phyloP scores from a whole-genome alignment of 1,140 invertebrate genomes.

The Leguminivora glycinivorella region DNA sequence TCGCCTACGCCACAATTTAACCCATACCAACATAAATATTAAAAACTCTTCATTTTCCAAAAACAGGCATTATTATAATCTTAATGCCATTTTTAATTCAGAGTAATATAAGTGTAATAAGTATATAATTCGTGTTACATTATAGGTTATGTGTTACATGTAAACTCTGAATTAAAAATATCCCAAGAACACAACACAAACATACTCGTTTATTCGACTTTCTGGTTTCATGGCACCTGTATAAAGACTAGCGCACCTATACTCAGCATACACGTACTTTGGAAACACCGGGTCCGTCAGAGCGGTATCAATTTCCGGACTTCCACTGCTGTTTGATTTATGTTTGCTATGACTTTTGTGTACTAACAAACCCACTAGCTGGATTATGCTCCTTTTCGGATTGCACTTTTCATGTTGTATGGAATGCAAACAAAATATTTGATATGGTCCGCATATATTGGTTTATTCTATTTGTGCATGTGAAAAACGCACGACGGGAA shows the following conservation, averaged over 20 bases:
- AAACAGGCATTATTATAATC: too few relatives aligned
- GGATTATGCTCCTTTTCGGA: constrained; percentile 30
- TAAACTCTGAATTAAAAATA: background rate
- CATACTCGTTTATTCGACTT: background rate
- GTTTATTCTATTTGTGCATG: background rate
- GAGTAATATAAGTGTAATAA: too few relatives aligned
- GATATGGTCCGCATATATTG: background rate
- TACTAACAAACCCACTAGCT: constrained; percentile 36
- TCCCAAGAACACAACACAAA: background rate
- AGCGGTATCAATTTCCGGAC: constrained; percentile 64
- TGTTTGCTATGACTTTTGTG: constrained; percentile 51
- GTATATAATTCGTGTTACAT: too few relatives aligned
- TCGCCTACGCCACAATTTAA: too few relatives aligned
- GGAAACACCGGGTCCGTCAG: constrained; percentile 43
- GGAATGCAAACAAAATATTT: constrained; percentile 31
- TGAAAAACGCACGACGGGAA: background rate
- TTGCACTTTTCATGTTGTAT: constrained; percentile 30
- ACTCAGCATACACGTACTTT: background rate
- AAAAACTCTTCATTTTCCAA: too few relatives aligned
- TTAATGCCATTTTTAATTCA: too few relatives aligned
- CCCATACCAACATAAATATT: too few relatives aligned
- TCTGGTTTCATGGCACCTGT: background rate
- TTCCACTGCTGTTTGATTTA: constrained; percentile 60
- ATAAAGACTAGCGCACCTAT: background rate
- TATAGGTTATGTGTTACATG: background rate